A percentile compares a stretch with the other conserved stretches of the same genome.
Evolutionary conservation across 2,113 vertebrate species (phyloP).

Genomic region (Pica pica): DNA sequence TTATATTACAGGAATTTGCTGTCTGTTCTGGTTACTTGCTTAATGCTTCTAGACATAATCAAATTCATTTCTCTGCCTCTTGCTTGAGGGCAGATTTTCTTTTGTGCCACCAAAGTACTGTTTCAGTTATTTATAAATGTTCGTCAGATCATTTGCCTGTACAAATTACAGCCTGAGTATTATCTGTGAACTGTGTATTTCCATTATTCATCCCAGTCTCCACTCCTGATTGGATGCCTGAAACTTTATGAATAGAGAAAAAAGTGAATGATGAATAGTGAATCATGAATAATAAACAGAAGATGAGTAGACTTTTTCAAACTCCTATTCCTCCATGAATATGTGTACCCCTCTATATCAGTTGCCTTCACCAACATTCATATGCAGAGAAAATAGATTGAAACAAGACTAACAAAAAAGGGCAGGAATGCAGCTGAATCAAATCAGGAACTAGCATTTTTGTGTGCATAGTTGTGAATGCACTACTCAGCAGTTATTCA

Average conservation of each 20-base stretch:
- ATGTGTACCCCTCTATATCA: conserved; percentile 35
- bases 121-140: conserved; percentile 55
- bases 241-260: conserved; percentile 56
- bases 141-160: conserved; percentile 34
- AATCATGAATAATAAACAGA: conserved; percentile 63
- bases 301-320: conserved; percentile 54
- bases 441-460: conserved; percentile 20
- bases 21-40: neutral
- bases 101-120: conserved; percentile 1
- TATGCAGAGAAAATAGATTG: conserved; percentile 48
- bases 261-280: conserved; percentile 52
- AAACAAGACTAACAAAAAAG: conserved; percentile 26
- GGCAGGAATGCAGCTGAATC: conserved; percentile 51
- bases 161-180: conserved; percentile 33
- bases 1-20: neutral
- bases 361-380: conserved; percentile 53
- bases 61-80: neutral
- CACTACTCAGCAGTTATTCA: conserved; percentile 41
- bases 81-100: conserved; percentile 16
- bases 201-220: conserved; percentile 38
- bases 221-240: conserved; percentile 35
- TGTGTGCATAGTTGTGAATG: conserved; percentile 10
- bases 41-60: neutral
- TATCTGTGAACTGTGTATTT: conserved; percentile 35
- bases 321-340: conserved; percentile 46